Evolutionary conservation across 2,888 invertebrate species (phyloP).

Genomic region (Nipponacmea schrenckii): DNA sequence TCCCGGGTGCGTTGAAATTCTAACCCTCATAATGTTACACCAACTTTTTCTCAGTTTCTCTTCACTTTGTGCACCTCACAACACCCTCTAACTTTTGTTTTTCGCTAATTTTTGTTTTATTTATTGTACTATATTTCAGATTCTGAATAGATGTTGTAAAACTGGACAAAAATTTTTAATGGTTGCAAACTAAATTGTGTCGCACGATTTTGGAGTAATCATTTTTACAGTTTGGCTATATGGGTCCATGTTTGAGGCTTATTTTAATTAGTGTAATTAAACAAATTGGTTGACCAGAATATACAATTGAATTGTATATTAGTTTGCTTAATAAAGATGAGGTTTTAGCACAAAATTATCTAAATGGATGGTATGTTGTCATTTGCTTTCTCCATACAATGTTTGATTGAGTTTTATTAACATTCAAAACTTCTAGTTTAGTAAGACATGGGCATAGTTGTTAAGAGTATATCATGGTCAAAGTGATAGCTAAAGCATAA

Average conservation of each 20-base stretch:
- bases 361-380: slow-evolving; percentile 6
- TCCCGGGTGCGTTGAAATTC: slow-evolving; percentile 1
- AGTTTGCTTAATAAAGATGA: no score
- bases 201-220: background rate
- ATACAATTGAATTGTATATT: no score
- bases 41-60: background rate
- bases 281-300: no score
- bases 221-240: background rate
- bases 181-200: background rate
- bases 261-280: no score
- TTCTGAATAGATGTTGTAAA: slow-evolving; percentile 1
- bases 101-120: slow-evolving; percentile 7
- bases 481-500: no score
- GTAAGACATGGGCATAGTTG: no score
- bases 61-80: slow-evolving; percentile 1
- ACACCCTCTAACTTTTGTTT: background rate
- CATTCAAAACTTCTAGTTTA: no score
- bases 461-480: no score
- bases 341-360: background rate
- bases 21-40: background rate
- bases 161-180: background rate
- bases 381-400: background rate
- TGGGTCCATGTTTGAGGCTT: no score
- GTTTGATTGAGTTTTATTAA: no score
- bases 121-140: slow-evolving; percentile 6